Base-by-base conservation (phyloP, 2,797 vertebrate species). In the Antennarius maculatus region DNA sequence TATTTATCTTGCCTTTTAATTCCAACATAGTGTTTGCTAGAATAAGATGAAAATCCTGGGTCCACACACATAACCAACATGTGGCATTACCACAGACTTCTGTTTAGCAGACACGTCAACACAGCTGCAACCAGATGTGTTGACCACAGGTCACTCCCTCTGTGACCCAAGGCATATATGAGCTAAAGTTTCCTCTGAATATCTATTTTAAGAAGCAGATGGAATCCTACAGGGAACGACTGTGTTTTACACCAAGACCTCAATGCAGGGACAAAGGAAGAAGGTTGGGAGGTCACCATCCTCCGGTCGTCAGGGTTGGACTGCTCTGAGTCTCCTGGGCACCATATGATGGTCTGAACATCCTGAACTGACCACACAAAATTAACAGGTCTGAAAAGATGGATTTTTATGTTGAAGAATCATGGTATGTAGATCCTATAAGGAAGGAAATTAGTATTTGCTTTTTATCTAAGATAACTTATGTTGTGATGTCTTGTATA, bases 171-270 rank as follows among this genome's bases (percentile, higher is more conserved):
- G 48, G 23, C 55, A 23, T 29, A 14, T 65, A 69, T 76, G 77
- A 62, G 58, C 60, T 49, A 10, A 66, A 57, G 18, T 76, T 81
- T 88, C 78, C 84, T 81, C 43, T 45, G 27, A 37, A 29, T 9
- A 47, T 28, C 68, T 84, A 80, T 85, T 77, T 84, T 61, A 61
- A 48, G 81, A 62, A 76, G 47, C 64, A 65, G 45, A 7, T 69
- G 45, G 39, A 74, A 52, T 64, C 67, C 71, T 53, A 42, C 17
- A 54, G 78, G 74, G 67, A 37, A 55, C 57, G 48, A 50, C 3
- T 43, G 6, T 48, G 34, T 61, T 88, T 82, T 88, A 67, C 71
- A 74, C 52, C 53, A 49, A 69, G 68, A 81, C 63, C 69, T 61
- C 52, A 27, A 34, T 53, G 51, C 58, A 64, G 31, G 14, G 67